Evolutionary conservation across 2,888 invertebrate species (phyloP).

Genomic region (Eubasilissa splendida): DNA sequence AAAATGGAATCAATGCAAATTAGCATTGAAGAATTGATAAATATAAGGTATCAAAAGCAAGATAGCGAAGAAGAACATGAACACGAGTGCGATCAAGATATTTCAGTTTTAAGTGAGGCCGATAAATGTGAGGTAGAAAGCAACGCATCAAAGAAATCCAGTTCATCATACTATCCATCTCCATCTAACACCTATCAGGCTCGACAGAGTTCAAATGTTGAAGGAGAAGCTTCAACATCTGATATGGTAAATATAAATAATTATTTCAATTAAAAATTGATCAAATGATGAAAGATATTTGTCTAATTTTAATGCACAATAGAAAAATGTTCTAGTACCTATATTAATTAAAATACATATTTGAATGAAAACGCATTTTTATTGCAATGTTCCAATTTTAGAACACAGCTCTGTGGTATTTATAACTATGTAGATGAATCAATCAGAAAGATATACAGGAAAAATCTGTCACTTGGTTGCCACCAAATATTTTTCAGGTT

Average conservation of each 20-base stretch:
- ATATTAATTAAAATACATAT: too few relatives aligned
- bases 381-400: too few relatives aligned
- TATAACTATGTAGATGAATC: too few relatives aligned
- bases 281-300: too few relatives aligned
- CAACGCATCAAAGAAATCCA: background rate
- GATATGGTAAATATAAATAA: conserved; percentile 37
- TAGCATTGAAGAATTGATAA: conserved; percentile 7
- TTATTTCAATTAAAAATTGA: background rate
- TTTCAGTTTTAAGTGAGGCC: conserved; percentile 19
- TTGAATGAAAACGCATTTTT: too few relatives aligned
- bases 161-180: conserved; percentile 1
- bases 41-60: background rate
- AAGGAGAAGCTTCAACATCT: conserved; percentile 31
- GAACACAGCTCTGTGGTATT: too few relatives aligned
- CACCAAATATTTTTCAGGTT: too few relatives aligned
- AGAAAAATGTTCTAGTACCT: too few relatives aligned
- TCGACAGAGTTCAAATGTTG: background rate
- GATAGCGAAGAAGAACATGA: conserved; percentile 17
- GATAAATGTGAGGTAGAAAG: conserved; percentile 16
- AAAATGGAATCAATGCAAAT: conserved; percentile 51
- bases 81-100: background rate
- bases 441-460: too few relatives aligned
- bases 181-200: background rate
- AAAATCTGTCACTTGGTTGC: too few relatives aligned
- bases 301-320: too few relatives aligned